Base-by-base conservation (phyloP, 2,113 vertebrate genomes). In the Microcebus griseorufus region DNA sequence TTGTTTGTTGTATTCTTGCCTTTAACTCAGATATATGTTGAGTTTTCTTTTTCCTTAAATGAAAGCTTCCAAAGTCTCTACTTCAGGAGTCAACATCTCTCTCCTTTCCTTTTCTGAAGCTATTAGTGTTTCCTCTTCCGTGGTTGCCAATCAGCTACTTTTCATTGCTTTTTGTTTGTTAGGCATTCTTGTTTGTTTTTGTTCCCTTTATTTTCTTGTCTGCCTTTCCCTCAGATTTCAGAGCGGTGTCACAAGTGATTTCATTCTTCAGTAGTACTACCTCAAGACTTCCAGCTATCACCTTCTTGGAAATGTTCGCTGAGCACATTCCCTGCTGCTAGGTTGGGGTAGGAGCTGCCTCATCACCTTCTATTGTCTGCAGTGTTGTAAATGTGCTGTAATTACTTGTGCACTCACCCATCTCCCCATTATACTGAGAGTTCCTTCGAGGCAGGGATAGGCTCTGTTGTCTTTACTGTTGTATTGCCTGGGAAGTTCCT, bases 341-440 rank as follows among this genome's bases (percentile, higher is more conserved):
- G 25, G 23, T 37, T 76, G 6, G 16, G 9, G 5, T 34, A 12
- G 55, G 23, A 58, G 27, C 14, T 42, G 10, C 27, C 67, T 45
- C 42, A 13, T 82, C 16, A 82, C 13, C 6, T 7, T 16, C 0
- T 32, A 29, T 51, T 12, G 2, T 4, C 29, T 39, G 39, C 27
- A 69, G 25, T 17, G 4, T 16, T 81, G 18, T 6, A 34, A 55
- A 76, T 20, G 7, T 69, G 18, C 32, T n/a, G 5, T 70, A 34
- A 32, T 16, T 53, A 29, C n/a, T 17, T 45, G 22, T 17, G n/a
- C 0, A 1, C 62, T 45, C 32, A 16, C 1, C 2, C 6, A 17
- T 23, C 2, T 72, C 0, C 13, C 2, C 37, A 7, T 64, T 70
- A 48, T 12, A 62, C 6, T 27, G 11, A 48, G 22, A 62, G 1